Conservation (phyloP, 2,888 invertebrate genomes). For the Oxystoma pomonae region DNA sequence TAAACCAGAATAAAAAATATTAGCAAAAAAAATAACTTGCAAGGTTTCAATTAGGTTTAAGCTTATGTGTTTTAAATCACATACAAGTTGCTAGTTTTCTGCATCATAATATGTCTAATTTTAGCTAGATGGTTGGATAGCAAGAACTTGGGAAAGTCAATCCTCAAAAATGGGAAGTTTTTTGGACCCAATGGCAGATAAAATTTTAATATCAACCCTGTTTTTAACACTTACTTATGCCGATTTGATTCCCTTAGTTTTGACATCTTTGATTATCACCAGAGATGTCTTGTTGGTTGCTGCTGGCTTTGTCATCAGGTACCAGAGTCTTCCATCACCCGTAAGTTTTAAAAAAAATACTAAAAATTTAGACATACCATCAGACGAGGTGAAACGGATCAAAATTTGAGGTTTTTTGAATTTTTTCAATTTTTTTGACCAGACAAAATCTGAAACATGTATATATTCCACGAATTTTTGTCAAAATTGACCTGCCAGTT, state of each 20-base stretch:
- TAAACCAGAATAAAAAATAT: too few species aligned
- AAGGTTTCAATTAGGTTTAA: constrained; percentile 5
- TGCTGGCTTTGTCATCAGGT: constrained; percentile 88
- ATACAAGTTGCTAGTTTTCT: too few species aligned
- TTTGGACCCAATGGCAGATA: constrained; percentile 95
- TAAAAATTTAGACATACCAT: too few species aligned
- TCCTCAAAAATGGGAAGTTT: constrained; percentile 92
- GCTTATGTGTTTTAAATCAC: not conserved
- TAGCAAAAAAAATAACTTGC: too few species aligned
- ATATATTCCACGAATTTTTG: too few species aligned
- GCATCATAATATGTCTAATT: too few species aligned
- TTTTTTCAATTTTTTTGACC: too few species aligned
- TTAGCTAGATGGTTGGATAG: constrained; percentile 94
- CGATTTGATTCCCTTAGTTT: constrained; percentile 74
- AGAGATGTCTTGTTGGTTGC: constrained; percentile 78
- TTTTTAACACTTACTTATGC: constrained; percentile 85
- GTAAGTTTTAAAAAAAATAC: too few species aligned
- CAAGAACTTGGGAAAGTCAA: constrained; percentile 86
- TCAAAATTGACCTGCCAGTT: too few species aligned
- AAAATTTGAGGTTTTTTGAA: too few species aligned
- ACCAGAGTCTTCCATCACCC: constrained; percentile 83
- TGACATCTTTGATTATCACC: constrained; percentile 78
- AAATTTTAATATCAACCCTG: constrained; percentile 84
- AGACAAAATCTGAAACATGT: too few species aligned
- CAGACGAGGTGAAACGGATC: too few species aligned